Evolutionary conservation across 2,888 invertebrate genomes (phyloP).

Genomic region (Netelia inedita): DNA sequence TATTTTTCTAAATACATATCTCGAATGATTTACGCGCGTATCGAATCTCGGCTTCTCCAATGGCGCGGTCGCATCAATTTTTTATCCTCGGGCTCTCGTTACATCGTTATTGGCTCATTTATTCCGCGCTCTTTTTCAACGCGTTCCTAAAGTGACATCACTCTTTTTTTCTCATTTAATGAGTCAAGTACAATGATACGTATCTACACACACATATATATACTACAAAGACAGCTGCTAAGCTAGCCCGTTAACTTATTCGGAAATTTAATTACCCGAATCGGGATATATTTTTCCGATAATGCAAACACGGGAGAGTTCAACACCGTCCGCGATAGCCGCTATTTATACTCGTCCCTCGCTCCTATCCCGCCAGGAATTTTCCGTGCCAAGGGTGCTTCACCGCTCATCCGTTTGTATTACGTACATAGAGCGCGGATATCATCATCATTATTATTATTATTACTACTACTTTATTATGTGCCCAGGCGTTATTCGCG

Average conservation of each 20-base stretch:
- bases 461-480: neutral
- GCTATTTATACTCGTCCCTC: neutral
- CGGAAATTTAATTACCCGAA: slow-evolving; percentile 34
- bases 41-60: slow-evolving; percentile 31
- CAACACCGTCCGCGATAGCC: neutral
- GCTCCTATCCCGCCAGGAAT: neutral
- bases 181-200: too few relatives aligned
- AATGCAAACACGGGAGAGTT: slow-evolving; percentile 17
- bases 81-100: slow-evolving; percentile 17
- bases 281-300: slow-evolving; percentile 27
- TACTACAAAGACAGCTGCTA: too few relatives aligned
- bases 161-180: neutral
- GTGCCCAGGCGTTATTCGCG: neutral
- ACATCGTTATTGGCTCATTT: neutral
- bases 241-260: too few relatives aligned
- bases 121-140: neutral
- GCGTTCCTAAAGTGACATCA: neutral
- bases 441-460: neutral
- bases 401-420: neutral
- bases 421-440: neutral
- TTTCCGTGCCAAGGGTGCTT: neutral
- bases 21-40: slow-evolving; percentile 52
- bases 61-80: slow-evolving; percentile 3
- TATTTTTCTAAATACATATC: slow-evolving; percentile 14
- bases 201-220: too few relatives aligned